These are phyloP conservation scores for Gnathonemus echidnorhynchus DNA, from an alignment of 2,113 vertebrate genomes.

Conservation along the genomic window DNA sequence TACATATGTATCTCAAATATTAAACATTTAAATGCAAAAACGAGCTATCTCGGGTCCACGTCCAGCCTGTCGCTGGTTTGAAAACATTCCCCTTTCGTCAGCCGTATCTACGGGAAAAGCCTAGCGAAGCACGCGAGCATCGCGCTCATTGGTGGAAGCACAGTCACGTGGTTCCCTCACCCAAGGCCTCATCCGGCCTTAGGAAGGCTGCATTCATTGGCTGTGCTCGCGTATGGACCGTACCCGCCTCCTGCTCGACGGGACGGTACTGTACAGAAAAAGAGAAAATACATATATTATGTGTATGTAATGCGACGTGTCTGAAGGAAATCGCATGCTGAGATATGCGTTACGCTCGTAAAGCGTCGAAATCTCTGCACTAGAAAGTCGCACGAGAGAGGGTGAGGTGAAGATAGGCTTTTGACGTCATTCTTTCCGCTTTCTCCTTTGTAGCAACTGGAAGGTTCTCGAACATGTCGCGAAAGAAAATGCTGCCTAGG, in stretches of 20 bases:
- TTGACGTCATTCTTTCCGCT: slow-evolving; percentile 70
- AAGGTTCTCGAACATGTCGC: slow-evolving; percentile 59
- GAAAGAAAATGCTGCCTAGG: neutral
- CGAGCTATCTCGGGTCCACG: slow-evolving; percentile 56
- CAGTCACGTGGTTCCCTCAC: slow-evolving; percentile 46
- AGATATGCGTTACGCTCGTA: neutral
- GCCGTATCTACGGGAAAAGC: slow-evolving; percentile 60
- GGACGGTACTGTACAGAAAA: neutral
- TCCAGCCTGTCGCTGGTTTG: slow-evolving; percentile 52
- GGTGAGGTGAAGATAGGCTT: slow-evolving; percentile 38
- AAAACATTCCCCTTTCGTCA: slow-evolving; percentile 64
- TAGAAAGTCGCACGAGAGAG: neutral
- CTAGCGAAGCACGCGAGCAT: slow-evolving; percentile 56
- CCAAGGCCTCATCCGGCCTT: slow-evolving; percentile 38
- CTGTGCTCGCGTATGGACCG: slow-evolving; percentile 38
- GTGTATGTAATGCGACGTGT: neutral
- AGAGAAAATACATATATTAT: slow-evolving; percentile 7
- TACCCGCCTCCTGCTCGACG: neutral
- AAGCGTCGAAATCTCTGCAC: neutral
- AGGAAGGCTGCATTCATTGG: slow-evolving; percentile 50
- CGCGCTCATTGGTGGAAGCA: slow-evolving; percentile 44
- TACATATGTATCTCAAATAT: slow-evolving; percentile 31
- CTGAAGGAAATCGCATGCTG: neutral
- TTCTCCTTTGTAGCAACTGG: slow-evolving; percentile 51
- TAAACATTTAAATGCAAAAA: slow-evolving; percentile 46